Conservation (phyloP, 1,140 invertebrate genomes). For the Drosophila parvula region DNA sequence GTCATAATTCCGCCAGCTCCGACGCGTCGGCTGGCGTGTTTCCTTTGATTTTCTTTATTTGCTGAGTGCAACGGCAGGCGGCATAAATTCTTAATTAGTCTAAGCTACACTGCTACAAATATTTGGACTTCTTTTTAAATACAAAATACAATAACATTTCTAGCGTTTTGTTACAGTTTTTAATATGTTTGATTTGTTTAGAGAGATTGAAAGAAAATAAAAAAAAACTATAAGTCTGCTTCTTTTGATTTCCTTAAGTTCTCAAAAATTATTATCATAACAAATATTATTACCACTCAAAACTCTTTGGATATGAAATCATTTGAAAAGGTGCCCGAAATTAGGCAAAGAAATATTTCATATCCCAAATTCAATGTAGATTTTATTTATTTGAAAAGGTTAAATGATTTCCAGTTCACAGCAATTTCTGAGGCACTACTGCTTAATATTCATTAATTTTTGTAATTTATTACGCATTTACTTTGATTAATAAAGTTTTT, state of each 20-base stretch:
- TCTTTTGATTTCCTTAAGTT: not conserved
- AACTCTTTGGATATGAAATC: not conserved
- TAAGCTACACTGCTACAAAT: slow-evolving; percentile 31
- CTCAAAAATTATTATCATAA: not conserved
- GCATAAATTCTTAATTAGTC: slow-evolving; percentile 78
- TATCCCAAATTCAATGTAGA: no score
- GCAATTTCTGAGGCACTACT: not conserved
- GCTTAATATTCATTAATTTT: no score
- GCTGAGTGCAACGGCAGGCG: slow-evolving; percentile 51
- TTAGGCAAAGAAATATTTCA: no score
- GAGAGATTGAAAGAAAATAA: no score
- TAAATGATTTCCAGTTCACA: not conserved
- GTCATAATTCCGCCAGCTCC: slow-evolving; percentile 60
- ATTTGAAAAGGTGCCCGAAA: not conserved
- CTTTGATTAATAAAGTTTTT: no score
- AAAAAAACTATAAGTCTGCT: not conserved
- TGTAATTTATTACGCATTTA: no score
- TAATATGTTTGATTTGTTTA: no score
- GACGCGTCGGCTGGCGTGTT: slow-evolving; percentile 8
- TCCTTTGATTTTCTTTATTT: slow-evolving; percentile 37
- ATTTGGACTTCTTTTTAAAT: not conserved
- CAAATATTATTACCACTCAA: not conserved
- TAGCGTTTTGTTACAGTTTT: no score
- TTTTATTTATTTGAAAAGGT: no score
- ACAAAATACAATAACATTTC: no score